Base-by-base conservation (phyloP, 1,140 invertebrate species). In the Eriocheir sinensis region DNA sequence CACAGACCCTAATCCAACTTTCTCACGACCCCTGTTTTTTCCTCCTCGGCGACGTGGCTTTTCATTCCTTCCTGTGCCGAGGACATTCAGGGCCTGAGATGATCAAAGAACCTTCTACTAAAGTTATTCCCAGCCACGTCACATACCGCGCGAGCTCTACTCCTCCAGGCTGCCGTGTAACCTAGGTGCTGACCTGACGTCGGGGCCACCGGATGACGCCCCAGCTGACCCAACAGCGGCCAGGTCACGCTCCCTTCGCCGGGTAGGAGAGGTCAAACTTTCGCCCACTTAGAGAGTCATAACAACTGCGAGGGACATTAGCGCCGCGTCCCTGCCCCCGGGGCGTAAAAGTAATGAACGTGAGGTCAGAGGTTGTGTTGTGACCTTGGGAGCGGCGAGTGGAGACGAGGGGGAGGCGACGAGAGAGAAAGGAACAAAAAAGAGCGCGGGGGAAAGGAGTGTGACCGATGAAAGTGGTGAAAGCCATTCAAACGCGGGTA, bases 351-450 rank as follows among this genome's bases (percentile, higher is more conserved):
- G 60, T 72, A 72, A n/a, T n/a, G n/a, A n/a, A n/a, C 27, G 60
- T 72, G 60, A 72, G 60, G 60, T 72, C 60, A 72, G 21, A 21
- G 17, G 27, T 72, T 1, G 8, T 86, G 83, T 41, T 36, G 32
- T 36, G 34, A 86, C 40, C 40, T 40, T 86, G 34, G 36, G 21
- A 40, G 2, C 21, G 12, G 30, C 40, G 83, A 27, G 30, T 17
- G 2, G 40, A 34, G 27, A 41, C 12, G 81, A 85, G 2, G 38
- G 30, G 38, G 81, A 85, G 81, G 40, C 36, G 40, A 41, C 21
- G 83, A 86, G 83, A 86, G 83, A 36, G 83, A 86, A 41, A 86
- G 83, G 21, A 27, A 86, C 17, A 86, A 41, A 86, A 86, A 41
- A 36, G 83, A 32, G 83, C 4, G 30, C 34, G 83, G 40, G 83